Percentiles rank a stretch among this genome's conserved stretches.
phyloP scores from a whole-genome alignment of 2,888 invertebrate genomes.

The Thecocarcelia acutangulata region DNA sequence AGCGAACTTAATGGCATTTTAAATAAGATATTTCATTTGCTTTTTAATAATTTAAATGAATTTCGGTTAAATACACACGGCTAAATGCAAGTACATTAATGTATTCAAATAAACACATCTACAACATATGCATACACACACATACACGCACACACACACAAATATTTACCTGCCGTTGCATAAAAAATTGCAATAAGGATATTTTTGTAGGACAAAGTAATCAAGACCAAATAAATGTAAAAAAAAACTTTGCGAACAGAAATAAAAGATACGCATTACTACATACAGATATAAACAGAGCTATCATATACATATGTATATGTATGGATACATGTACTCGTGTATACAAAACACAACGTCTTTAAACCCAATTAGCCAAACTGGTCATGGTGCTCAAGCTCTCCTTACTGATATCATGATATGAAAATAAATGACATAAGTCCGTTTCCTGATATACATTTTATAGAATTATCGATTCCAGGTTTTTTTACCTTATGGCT shows the following conservation, averaged over 20 bases:
- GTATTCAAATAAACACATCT: slow-evolving; percentile 35
- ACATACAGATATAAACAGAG: neutral
- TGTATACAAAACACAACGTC: neutral
- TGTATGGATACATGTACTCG: neutral
- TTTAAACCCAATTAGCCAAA: no score
- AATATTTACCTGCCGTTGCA: neutral
- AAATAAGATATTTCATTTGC: slow-evolving; percentile 81
- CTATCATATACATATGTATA: neutral
- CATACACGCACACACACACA: neutral
- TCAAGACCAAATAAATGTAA: slow-evolving; percentile 31
- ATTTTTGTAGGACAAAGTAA: slow-evolving; percentile 54
- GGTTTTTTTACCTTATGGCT: no score
- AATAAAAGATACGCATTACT: slow-evolving; percentile 38
- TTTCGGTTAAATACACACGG: slow-evolving; percentile 71
- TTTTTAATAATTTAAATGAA: slow-evolving; percentile 80
- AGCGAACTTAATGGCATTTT: slow-evolving; percentile 82
- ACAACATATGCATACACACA: neutral
- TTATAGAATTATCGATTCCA: no score
- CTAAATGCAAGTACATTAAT: slow-evolving; percentile 33
- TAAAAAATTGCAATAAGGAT: slow-evolving; percentile 27
- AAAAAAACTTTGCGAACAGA: slow-evolving; percentile 13
- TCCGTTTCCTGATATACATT: no score
- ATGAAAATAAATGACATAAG: no score
- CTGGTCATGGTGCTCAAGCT: no score
- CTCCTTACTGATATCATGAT: no score